phyloP scores from a whole-genome alignment of 2,797 vertebrate species.

The Enteromius afrohamiltoni region DNA sequence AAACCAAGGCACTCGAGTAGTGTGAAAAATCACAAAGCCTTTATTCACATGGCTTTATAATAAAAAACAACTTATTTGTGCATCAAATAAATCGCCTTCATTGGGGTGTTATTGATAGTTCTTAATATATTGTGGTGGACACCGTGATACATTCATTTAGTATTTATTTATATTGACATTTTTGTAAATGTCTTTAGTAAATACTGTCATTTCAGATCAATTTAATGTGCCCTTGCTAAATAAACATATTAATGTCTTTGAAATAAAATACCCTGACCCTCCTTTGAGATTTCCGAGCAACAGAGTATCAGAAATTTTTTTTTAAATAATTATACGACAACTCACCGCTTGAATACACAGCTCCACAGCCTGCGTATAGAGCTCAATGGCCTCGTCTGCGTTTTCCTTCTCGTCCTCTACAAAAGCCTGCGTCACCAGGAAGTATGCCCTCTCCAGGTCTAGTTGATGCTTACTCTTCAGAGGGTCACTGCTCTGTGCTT shows the following conservation, averaged over 20 bases:
- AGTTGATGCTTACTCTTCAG: constrained; percentile 94
- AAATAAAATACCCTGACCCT: not conserved
- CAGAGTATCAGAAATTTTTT: not conserved
- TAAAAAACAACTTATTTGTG: too few species aligned
- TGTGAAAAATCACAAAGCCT: too few species aligned
- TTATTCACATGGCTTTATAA: too few species aligned
- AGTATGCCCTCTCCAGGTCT: constrained; percentile 94
- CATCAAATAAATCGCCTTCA: too few species aligned
- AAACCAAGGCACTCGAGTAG: too few species aligned
- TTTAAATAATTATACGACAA: constrained; percentile 45
- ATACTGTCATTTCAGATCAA: not conserved
- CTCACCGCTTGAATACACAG: constrained; percentile 94
- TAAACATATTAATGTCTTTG: not conserved
- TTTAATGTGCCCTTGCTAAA: not conserved
- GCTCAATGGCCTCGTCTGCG: constrained; percentile 90
- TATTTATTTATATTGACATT: not conserved
- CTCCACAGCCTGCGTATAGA: constrained; percentile 96
- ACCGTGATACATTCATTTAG: not conserved
- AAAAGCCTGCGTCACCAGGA: constrained; percentile 96
- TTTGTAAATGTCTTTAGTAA: not conserved
- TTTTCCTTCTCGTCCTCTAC: constrained; percentile 95
- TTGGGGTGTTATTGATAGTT: not conserved
- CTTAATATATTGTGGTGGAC: not conserved
- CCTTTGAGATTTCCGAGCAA: not conserved
- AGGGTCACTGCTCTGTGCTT: constrained; percentile 88